Evolutionary conservation across 2,797 vertebrate species (phyloP).

Genomic region (Lagorchestes hirsutus): DNA sequence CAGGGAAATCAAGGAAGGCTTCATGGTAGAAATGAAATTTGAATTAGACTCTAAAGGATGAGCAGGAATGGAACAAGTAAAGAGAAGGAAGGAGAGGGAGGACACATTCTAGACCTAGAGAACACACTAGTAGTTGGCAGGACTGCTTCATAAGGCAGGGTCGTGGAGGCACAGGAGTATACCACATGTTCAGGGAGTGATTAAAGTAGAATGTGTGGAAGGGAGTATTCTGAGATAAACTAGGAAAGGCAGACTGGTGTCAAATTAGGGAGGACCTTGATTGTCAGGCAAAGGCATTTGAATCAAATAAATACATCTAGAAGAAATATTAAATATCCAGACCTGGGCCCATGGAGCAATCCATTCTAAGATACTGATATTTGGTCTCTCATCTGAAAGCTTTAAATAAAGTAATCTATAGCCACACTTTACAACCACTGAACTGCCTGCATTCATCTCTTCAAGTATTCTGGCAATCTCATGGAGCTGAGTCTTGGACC

Average conservation of each 20-base stretch:
- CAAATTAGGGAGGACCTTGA: not conserved
- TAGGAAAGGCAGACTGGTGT: not conserved
- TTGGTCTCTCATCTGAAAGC: not conserved
- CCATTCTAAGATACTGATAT: not conserved
- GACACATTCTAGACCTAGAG: not conserved
- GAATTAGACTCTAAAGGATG: not conserved
- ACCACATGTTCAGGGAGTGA: not conserved
- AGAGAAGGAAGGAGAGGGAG: not conserved
- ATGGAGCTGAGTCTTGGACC: not conserved
- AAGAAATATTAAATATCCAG: not conserved
- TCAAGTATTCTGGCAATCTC: not conserved
- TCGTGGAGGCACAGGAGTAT: not conserved
- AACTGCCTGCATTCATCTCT: not conserved
- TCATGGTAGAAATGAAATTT: not conserved
- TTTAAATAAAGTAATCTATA: not conserved
- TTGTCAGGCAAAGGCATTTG: not conserved
- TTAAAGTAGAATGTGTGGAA: not conserved
- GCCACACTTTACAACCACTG: not conserved
- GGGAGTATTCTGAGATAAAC: not conserved
- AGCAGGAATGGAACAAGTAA: not conserved
- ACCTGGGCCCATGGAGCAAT: not conserved
- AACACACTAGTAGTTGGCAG: not conserved
- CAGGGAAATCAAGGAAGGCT: not conserved
- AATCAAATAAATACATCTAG: not conserved
- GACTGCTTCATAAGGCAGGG: not conserved